Evolutionary conservation across 2,113 vertebrate genomes (phyloP).

Genomic region (Diadophis punctatus): DNA sequence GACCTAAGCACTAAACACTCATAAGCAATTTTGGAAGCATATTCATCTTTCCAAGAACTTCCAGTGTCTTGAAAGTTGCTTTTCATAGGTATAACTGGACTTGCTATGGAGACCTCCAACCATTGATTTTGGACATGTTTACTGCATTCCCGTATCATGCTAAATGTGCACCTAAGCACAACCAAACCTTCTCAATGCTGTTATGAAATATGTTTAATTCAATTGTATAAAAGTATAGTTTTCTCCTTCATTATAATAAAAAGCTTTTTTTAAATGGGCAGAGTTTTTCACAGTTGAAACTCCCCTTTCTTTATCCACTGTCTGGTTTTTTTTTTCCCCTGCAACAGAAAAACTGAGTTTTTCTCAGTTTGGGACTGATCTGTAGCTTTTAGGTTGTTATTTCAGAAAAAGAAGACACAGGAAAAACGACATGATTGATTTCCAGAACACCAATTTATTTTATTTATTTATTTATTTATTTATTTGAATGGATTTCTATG

Average conservation of each 20-base stretch:
- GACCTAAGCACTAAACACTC: not conserved
- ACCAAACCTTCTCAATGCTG: conserved; percentile 33
- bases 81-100: not conserved
- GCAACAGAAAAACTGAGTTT: no score
- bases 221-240: conserved; percentile 15
- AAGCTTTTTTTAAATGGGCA: not conserved
- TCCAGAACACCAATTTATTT: not conserved
- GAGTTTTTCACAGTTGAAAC: conserved; percentile 34
- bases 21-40: not conserved
- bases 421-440: not conserved
- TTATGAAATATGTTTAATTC: conserved; percentile 5
- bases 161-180: not conserved
- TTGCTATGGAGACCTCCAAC: not conserved
- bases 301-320: conserved; percentile 6
- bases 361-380: not conserved
- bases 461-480: no score
- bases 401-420: not conserved
- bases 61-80: not conserved
- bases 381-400: not conserved
- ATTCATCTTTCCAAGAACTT: not conserved
- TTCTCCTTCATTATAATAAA: not conserved
- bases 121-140: not conserved
- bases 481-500: no score
- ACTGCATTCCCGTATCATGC: not conserved
- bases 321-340: not conserved